Conservation (phyloP, 2,888 invertebrate genomes). For the Pseudeuparius sepicola region DNA sequence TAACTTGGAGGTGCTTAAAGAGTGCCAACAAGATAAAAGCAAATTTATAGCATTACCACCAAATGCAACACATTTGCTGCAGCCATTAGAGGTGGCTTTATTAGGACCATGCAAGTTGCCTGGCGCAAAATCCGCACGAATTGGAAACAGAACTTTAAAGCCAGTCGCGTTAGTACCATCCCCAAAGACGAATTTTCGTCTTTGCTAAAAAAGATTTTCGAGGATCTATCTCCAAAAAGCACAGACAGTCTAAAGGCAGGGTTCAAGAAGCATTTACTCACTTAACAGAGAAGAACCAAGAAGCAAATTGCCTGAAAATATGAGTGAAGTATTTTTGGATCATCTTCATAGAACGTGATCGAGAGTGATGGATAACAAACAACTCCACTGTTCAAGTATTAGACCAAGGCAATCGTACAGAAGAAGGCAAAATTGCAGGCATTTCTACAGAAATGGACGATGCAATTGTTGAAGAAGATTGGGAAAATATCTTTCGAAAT, state of each 20-base stretch:
- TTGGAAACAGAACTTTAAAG: slow-evolving; percentile 6
- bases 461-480: too few species aligned
- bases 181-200: slow-evolving; percentile 7
- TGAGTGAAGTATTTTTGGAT: too few species aligned
- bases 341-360: too few species aligned
- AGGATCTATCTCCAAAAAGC: slow-evolving; percentile 1
- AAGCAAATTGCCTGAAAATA: slow-evolving; percentile 3
- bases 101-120: too few species aligned
- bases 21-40: slow-evolving; percentile 6
- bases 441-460: too few species aligned
- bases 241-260: slow-evolving; percentile 6
- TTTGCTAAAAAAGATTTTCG: slow-evolving; percentile 5
- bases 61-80: slow-evolving; percentile 5
- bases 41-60: slow-evolving; percentile 7
- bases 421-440: too few species aligned
- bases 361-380: too few species aligned
- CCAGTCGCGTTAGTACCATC: slow-evolving; percentile 8
- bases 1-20: slow-evolving; percentile 1
- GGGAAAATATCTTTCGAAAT: too few species aligned
- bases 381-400: too few species aligned
- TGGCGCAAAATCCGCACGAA: slow-evolving; percentile 6
- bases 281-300: slow-evolving; percentile 4
- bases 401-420: too few species aligned
- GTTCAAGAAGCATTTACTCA: slow-evolving; percentile 2
- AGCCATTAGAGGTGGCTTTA: slow-evolving; percentile 3